A percentile compares a stretch with the other conserved stretches of the same genome.
Evolutionary conservation across 2,888 invertebrate genomes (phyloP).

Genomic region (Nomada goodeniana): DNA sequence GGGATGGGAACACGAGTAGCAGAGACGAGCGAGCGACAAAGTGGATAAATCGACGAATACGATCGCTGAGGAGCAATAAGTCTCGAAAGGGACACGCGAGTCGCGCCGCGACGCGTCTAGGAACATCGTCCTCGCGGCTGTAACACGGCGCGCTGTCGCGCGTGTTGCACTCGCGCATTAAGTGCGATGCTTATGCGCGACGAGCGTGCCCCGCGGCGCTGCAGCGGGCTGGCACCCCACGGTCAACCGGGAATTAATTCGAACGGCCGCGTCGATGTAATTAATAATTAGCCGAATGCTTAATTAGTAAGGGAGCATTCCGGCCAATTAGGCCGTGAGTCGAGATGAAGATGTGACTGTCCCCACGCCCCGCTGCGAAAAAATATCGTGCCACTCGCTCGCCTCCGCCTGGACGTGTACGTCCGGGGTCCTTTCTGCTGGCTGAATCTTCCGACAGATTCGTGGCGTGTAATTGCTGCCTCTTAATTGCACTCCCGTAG

Average conservation of each 20-base stretch:
- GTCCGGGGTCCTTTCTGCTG: constrained; percentile 20
- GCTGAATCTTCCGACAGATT: constrained; percentile 46
- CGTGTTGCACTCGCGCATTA: constrained; percentile 64
- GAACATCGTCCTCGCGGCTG: constrained; percentile 45
- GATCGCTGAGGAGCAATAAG: constrained; percentile 45
- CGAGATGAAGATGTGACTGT: constrained; percentile 73
- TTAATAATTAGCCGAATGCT: constrained; percentile 79
- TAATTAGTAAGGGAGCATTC: constrained; percentile 75
- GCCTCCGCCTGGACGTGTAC: background rate
- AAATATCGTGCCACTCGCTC: constrained; percentile 57
- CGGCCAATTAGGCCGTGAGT: constrained; percentile 73
- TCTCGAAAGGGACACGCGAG: constrained; percentile 28
- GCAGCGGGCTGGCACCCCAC: constrained; percentile 58
- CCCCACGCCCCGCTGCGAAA: constrained; percentile 64
- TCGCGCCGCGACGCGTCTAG: constrained; percentile 23
- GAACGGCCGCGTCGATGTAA: constrained; percentile 74
- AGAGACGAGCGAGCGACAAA: constrained; percentile 47
- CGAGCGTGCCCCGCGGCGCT: constrained; percentile 65
- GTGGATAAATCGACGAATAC: constrained; percentile 66
- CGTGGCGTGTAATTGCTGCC: constrained; percentile 63
- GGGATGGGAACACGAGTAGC: constrained; percentile 6
- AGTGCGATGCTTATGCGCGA: constrained; percentile 70
- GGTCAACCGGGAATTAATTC: constrained; percentile 74
- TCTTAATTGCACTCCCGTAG: constrained; percentile 60
- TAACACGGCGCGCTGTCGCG: constrained; percentile 63